phyloP scores from a whole-genome alignment of 2,113 vertebrate species.

The Thalassarche chlororhynchos region DNA sequence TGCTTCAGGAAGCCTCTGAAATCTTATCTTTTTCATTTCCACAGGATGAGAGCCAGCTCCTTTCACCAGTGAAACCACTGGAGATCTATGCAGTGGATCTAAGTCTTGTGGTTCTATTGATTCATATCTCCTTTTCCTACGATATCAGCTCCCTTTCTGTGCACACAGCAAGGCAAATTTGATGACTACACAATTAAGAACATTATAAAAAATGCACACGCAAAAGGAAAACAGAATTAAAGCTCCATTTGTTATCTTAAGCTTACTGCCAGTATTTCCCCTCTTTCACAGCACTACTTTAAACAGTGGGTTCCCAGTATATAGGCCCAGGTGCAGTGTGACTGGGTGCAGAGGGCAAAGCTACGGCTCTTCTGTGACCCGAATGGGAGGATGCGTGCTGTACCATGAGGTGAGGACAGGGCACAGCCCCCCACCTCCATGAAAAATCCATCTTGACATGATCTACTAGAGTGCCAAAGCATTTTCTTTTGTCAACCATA shows the following conservation, averaged over 20 bases:
- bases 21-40: background rate
- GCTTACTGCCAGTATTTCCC: background rate
- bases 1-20: background rate
- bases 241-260: background rate
- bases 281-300: background rate
- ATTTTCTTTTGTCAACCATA: background rate
- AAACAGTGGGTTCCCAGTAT: background rate
- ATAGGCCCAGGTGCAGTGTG: background rate
- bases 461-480: background rate
- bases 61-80: background rate
- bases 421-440: background rate
- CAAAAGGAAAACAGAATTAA: background rate
- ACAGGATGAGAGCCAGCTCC: background rate
- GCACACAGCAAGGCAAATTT: background rate
- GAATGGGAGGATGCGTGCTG: background rate
- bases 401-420: accelerated
- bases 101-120: background rate
- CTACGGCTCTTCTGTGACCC: background rate
- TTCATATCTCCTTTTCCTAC: background rate
- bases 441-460: background rate
- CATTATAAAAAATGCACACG: background rate
- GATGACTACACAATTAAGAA: background rate
- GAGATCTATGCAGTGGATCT: background rate
- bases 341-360: background rate
- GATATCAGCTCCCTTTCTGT: background rate